Evolutionary conservation across 92 coral and sea anemone genomes (phyloP).

Genomic region (Heliopora coerulea): DNA sequence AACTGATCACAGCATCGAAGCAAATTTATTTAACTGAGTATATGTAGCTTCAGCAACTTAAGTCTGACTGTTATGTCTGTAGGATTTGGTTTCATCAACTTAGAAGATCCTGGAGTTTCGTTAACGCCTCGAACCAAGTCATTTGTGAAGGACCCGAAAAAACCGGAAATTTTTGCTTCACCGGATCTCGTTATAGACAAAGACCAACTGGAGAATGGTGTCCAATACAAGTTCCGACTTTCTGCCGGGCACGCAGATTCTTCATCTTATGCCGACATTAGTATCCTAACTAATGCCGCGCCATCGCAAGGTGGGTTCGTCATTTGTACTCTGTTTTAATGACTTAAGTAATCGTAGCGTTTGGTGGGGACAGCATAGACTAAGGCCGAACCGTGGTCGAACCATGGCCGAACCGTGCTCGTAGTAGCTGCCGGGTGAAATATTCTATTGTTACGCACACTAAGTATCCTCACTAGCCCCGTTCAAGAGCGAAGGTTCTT

Average conservation of each 20-base stretch:
- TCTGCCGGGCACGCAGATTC: constrained; percentile 56
- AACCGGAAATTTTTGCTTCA: constrained; percentile 7
- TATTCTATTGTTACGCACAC: no score
- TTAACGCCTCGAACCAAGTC: constrained; percentile 1
- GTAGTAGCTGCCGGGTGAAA: no score
- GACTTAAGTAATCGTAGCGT: no score
- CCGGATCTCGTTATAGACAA: constrained; percentile 47
- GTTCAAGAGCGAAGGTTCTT: no score
- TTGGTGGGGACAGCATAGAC: no score
- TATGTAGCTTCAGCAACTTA: no score
- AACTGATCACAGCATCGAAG: no score
- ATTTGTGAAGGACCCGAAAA: constrained; percentile 26
- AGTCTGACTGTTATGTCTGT: constrained; percentile 10
- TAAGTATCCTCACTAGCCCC: no score
- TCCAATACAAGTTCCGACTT: constrained; percentile 54
- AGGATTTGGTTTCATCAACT: constrained; percentile 60
- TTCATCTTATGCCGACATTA: constrained; percentile 58
- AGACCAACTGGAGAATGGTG: constrained; percentile 49
- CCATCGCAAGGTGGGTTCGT: constrained; percentile 67
- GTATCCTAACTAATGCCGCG: constrained; percentile 59
- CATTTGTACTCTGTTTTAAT: no score
- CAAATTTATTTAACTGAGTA: no score
- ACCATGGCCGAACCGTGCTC: no score
- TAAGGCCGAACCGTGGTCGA: no score
- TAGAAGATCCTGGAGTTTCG: constrained; percentile 39